These are phyloP conservation scores for Threskiornis aethiopicus DNA, from an alignment of 2,797 vertebrate species.

Conservation along the genomic window DNA sequence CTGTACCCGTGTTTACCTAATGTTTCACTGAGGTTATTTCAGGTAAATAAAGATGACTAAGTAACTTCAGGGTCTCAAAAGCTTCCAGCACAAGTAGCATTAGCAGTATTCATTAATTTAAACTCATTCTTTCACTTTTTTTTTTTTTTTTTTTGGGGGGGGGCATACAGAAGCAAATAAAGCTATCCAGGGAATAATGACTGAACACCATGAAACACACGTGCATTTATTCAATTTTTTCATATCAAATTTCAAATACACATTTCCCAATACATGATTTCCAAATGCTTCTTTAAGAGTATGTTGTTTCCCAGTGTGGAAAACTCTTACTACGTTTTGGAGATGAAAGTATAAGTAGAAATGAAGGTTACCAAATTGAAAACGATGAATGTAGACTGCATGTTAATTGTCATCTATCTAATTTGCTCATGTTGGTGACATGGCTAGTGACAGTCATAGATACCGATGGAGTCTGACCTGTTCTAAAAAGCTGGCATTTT, in stretches of 20 bases:
- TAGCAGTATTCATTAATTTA: background rate
- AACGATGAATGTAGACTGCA: slow-evolving; percentile 57
- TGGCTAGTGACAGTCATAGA: slow-evolving; percentile 55
- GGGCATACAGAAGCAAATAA: background rate
- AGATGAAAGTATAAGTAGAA: slow-evolving; percentile 38
- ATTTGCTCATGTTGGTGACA: slow-evolving; percentile 31
- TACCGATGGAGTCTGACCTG: slow-evolving; percentile 58
- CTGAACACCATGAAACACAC: background rate
- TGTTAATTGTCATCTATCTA: slow-evolving; percentile 54
- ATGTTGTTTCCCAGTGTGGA: background rate
- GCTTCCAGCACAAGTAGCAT: background rate
- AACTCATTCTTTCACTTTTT: background rate
- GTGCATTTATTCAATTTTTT: background rate
- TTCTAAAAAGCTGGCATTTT: slow-evolving; percentile 57
- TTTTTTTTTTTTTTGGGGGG: no score
- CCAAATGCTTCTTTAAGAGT: background rate
- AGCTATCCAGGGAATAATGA: background rate
- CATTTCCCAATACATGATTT: background rate
- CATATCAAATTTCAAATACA: background rate
- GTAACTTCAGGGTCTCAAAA: background rate
- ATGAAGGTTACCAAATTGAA: slow-evolving; percentile 62
- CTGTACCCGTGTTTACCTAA: background rate
- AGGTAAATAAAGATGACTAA: background rate
- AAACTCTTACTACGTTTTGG: background rate
- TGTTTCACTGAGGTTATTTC: background rate